Evolutionary conservation across 2,113 vertebrate genomes (phyloP).

Genomic region (Podiceps cristatus): DNA sequence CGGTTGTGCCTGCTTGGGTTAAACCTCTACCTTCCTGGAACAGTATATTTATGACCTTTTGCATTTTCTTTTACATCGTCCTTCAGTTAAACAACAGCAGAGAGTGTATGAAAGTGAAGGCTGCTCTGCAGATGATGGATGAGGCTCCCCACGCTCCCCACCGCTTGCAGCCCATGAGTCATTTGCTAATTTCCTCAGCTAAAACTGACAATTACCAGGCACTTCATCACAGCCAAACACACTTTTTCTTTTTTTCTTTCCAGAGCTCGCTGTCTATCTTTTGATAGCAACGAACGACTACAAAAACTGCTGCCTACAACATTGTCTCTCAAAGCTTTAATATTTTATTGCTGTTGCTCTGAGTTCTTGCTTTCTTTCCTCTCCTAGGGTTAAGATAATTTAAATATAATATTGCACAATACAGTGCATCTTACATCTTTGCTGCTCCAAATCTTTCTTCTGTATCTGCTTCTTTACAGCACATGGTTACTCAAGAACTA

Average conservation of each 20-base stretch:
- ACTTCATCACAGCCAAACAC: not conserved
- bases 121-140: slow-evolving; percentile 20
- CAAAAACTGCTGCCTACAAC: not conserved
- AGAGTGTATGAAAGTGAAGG: not conserved
- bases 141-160: not conserved
- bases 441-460: not conserved
- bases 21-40: not conserved
- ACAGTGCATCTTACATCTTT: accelerated
- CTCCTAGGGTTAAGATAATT: not conserved
- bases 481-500: not conserved
- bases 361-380: not conserved
- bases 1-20: not conserved
- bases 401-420: not conserved
- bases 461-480: not conserved
- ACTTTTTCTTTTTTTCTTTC: not conserved
- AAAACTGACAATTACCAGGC: slow-evolving; percentile 19
- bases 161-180: not conserved
- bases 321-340: not conserved
- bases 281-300: not conserved
- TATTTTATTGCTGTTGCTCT: not conserved
- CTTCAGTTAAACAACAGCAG: not conserved
- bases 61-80: not conserved
- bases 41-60: slow-evolving; percentile 13
- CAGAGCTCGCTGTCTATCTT: not conserved
- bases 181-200: slow-evolving; percentile 43